Base-by-base conservation (phyloP, 2,888 invertebrate genomes). In the Apotomis betuletana region DNA sequence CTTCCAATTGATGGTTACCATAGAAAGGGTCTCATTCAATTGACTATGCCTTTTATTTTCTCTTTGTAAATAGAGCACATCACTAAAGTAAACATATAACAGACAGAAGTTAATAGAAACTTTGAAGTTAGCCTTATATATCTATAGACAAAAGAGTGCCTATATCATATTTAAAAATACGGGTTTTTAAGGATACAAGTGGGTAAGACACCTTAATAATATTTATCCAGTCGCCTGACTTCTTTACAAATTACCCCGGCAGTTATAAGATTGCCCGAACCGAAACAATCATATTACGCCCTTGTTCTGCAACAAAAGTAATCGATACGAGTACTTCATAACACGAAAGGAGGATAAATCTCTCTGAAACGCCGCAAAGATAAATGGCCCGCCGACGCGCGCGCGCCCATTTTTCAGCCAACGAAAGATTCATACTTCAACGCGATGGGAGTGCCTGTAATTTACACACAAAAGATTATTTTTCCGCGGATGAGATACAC, bases 361-460 rank as follows among this genome's bases (percentile, higher is more conserved):
- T 27, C 38, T 41, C 13, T 41, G 64, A 9, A 65, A 55, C 46
- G 55, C 64, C 55, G 55, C 64, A 65, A 65, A 27, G 46, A 65
- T 65, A 65, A 65, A 65, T 65, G 55, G 57, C 9, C 44, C n/a
- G 27, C 4, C 6, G 64, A 27, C 15, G 54, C 55, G 54, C 41
- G 64, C n/a, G 54, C 54, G 64, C 27, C 54, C 60, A 65, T 65
- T 65, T 65, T 65, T 65, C 55, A 46, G 27, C 46, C 44, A 55
- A 51, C 63, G 54, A 12, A 44, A 5, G 27, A 57, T 57, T 65
- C 64, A 55, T 46, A 55, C 64, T 65, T 27, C 55, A 65, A n/a
- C 64, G 64, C 61, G 41, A 9, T 49, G 49, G 41, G 64, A 65
- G 55, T 65, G 64, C 55, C n/a, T 44, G 44, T 44, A 44, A 44